Percentiles rank a stretch among this genome's conserved stretches.
Evolutionary conservation across 2,113 vertebrate species (phyloP).

Genomic region (Barnardius zonarius): DNA sequence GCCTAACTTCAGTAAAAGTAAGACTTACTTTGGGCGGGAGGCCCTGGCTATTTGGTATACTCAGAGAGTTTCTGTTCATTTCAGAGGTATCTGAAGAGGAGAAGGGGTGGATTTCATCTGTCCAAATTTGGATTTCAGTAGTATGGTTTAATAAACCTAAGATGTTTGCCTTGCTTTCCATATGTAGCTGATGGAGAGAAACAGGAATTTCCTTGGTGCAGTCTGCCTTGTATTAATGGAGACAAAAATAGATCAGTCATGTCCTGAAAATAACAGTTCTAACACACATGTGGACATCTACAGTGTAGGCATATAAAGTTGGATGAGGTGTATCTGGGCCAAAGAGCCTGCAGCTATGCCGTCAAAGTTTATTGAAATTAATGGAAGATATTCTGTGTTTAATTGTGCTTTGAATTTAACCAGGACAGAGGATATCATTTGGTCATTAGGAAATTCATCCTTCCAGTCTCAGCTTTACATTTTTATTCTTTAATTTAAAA

Average conservation of each 20-base stretch:
- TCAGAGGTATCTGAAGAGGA: neutral
- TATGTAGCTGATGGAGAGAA: neutral
- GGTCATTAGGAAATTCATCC: neutral
- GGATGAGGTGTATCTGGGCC: neutral
- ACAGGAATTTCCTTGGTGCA: neutral
- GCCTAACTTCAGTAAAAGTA: neutral
- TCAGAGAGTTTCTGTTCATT: neutral
- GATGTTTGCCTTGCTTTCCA: neutral
- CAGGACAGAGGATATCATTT: neutral
- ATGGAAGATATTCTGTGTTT: neutral
- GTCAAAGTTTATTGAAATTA: neutral
- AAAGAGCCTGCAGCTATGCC: neutral
- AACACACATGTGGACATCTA: neutral
- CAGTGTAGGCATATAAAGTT: neutral
- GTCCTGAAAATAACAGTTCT: neutral
- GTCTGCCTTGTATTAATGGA: neutral
- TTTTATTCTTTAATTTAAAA: neutral
- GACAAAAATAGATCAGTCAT: neutral
- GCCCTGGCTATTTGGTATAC: neutral
- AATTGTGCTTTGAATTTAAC: neutral
- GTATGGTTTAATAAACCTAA: neutral
- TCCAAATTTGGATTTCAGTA: neutral
- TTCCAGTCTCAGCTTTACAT: neutral
- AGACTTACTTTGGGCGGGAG: neutral
- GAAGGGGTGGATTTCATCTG: neutral